A percentile compares a stretch with the other conserved stretches of the same genome.
These are phyloP conservation scores for Agonopterix subpropinquella DNA, from an alignment of 2,888 invertebrate genomes.

Conservation along the genomic window DNA sequence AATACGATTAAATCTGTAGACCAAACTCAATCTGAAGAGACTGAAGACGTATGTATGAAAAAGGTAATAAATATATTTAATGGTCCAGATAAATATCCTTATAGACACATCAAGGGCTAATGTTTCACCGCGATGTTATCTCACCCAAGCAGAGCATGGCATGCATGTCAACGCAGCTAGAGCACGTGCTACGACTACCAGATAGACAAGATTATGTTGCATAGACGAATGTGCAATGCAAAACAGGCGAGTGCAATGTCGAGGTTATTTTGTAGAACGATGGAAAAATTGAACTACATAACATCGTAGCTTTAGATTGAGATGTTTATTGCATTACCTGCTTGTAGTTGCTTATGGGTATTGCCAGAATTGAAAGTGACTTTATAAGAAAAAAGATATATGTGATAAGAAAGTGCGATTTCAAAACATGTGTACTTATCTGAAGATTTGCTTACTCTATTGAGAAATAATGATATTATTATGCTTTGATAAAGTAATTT, in stretches of 20 bases:
- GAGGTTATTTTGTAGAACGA: constrained; percentile 15
- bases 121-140: constrained; percentile 37
- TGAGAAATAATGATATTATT: too few relatives aligned
- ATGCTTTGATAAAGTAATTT: too few relatives aligned
- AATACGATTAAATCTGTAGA: too few relatives aligned
- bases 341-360: not conserved
- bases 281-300: not conserved
- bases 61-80: constrained; percentile 5
- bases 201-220: constrained; percentile 32
- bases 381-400: too few relatives aligned
- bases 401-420: too few relatives aligned
- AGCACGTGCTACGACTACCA: constrained; percentile 39
- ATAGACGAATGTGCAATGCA: constrained; percentile 31
- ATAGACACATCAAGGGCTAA: constrained; percentile 17
- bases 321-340: not conserved
- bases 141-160: constrained; percentile 28
- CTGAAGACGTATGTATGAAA: constrained; percentile 1
- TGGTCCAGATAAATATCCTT: constrained; percentile 7
- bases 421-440: too few relatives aligned
- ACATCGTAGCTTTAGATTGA: too few relatives aligned
- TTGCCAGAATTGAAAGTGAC: too few relatives aligned
- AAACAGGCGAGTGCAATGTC: constrained; percentile 21
- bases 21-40: not conserved
- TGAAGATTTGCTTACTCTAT: too few relatives aligned
- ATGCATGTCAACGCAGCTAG: constrained; percentile 36